Conservation (phyloP, 2,888 invertebrate species). For the Drosophila mulleri region DNA sequence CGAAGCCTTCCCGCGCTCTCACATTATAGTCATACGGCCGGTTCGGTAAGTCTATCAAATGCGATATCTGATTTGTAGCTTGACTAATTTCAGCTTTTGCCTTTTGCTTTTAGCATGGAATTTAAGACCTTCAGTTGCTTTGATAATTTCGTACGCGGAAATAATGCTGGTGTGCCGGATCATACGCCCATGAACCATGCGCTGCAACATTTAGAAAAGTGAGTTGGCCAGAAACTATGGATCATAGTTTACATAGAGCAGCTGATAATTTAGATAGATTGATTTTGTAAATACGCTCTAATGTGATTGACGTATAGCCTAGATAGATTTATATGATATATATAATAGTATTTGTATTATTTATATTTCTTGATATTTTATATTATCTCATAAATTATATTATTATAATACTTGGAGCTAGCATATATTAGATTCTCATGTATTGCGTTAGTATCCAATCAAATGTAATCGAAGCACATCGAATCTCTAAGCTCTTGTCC, state of each 20-base stretch:
- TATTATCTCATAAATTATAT: too few species aligned
- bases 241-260: background rate
- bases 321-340: too few species aligned
- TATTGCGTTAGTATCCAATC: background rate
- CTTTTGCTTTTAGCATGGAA: slow-evolving; percentile 88
- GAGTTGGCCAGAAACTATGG: slow-evolving; percentile 38
- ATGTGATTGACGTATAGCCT: too few species aligned
- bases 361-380: background rate
- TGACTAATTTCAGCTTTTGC: background rate
- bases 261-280: too few species aligned
- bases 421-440: too few species aligned
- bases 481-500: background rate
- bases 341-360: background rate
- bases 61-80: too few species aligned
- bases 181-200: slow-evolving; percentile 91
- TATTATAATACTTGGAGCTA: too few species aligned
- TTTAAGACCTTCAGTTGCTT: slow-evolving; percentile 94
- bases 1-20: slow-evolving; percentile 89
- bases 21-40: slow-evolving; percentile 90
- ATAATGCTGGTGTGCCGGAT: slow-evolving; percentile 92
- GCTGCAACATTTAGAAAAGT: slow-evolving; percentile 90
- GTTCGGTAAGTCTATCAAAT: slow-evolving; percentile 87
- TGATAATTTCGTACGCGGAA: slow-evolving; percentile 94
- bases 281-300: too few species aligned
- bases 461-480: background rate